These are phyloP conservation scores for Lepidurus apus DNA, from an alignment of 1,140 invertebrate genomes.

Conservation along the genomic window DNA sequence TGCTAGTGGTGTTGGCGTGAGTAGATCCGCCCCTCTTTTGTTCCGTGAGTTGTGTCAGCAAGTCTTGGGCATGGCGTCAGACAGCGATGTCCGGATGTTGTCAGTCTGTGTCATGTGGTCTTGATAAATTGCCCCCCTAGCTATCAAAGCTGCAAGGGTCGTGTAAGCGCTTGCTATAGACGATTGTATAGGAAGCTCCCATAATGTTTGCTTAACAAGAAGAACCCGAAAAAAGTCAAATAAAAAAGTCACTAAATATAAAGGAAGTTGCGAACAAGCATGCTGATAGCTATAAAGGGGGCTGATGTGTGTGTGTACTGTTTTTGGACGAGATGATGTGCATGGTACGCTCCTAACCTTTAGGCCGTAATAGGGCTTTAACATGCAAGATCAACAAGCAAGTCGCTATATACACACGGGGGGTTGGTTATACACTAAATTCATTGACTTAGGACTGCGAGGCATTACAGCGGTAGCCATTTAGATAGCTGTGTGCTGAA, in stretches of 20 bases:
- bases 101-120: neutral
- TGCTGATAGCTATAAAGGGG: neutral
- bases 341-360: neutral
- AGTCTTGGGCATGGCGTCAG: neutral
- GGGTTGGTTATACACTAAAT: neutral
- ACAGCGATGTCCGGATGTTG: neutral
- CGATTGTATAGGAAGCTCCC: slow-evolving; percentile 1
- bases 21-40: neutral
- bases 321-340: neutral
- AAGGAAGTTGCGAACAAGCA: neutral
- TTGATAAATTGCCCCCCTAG: neutral
- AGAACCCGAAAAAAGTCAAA: neutral
- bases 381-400: slow-evolving; percentile 19
- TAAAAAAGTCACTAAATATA: neutral
- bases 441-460: neutral
- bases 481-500: neutral
- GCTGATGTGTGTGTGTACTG: neutral
- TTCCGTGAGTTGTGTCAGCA: neutral
- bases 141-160: slow-evolving; percentile 5
- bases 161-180: neutral
- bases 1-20: neutral
- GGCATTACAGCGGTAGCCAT: neutral
- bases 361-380: slow-evolving; percentile 1
- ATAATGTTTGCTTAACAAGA: neutral
- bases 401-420: neutral